Base-by-base conservation (phyloP, 2,888 invertebrate genomes). In the Papilio demoleus region DNA sequence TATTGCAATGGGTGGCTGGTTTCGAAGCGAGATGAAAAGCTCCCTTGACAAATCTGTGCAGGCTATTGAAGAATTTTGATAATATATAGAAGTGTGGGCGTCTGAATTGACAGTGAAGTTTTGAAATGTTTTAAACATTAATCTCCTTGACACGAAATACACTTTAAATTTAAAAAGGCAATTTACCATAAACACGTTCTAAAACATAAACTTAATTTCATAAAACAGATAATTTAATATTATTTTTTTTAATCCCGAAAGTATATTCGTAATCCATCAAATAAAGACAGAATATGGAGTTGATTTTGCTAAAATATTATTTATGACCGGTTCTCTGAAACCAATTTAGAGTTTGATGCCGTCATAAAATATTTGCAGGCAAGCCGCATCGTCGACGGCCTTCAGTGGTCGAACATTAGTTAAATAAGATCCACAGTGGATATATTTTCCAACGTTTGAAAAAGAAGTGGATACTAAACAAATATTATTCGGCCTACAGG, bases 281-380 rank as follows among this genome's bases (percentile, higher is more conserved):
- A 47, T 47, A 12, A 22, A 47, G 11, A 22, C 12, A 22, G 47
- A 22, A 19, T 56, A 38, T n/a, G 14, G 6, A 27, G 17, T 65
- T 65, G 22, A 58, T 45, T 27, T 42, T 8, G 14, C 17, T 27
- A 31, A 59, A 45, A 59, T 34, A 17, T 45, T 59, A 66, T 66
- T 59, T 58, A 59, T 24, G 59, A 47, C 19, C 59, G 45, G 58
- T 58, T 66, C 24, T 34, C 47, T 34, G 24, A 66, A 66, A 66
- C 45, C 59, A 59, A 66, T 59, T 66, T 47, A 45, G 59, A 66
- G 59, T 45, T 65, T 66, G 59, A 66, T 66, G 47, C 36, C 59
- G 59, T 59, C 65, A 47, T 66, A 47, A 66, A 65, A 66, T 66
- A 59, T 59, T 19, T 66, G 58, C 59, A 59, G 59, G 22, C 6